Conservation (phyloP, 2,797 vertebrate genomes). For the Falco peregrinus region DNA sequence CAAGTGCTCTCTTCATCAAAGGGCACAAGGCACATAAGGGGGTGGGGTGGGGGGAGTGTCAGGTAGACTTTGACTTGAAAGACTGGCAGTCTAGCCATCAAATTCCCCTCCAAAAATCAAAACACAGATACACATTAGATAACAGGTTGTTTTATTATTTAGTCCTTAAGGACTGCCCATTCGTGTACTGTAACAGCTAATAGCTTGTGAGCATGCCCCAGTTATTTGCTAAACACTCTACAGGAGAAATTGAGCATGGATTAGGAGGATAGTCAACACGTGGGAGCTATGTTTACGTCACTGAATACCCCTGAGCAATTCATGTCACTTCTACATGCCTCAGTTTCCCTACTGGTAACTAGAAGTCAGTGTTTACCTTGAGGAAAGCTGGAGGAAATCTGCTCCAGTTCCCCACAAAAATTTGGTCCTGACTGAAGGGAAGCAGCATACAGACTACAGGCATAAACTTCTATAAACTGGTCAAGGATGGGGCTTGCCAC, state of each 20-base stretch:
- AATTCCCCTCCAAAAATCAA: not conserved
- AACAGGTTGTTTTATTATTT: not conserved
- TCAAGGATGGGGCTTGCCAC: not conserved
- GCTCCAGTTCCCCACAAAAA: not conserved
- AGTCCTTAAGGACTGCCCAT: not conserved
- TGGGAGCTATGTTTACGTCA: not conserved
- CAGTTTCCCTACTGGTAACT: not conserved
- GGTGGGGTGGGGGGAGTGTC: not conserved
- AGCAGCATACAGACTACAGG: not conserved
- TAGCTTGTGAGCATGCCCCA: not conserved
- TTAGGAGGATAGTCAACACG: not conserved
- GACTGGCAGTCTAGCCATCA: not conserved
- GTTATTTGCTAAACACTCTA: not conserved
- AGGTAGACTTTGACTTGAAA: not conserved
- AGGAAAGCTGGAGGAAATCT: not conserved
- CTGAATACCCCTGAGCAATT: not conserved
- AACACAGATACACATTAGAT: not conserved
- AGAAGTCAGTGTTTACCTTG: not conserved
- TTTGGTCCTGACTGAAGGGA: not conserved
- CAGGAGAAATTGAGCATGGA: not conserved
- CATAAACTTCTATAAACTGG: not conserved
- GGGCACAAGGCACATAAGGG: not conserved
- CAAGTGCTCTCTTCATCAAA: not conserved
- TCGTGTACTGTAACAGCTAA: not conserved
- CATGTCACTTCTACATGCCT: not conserved